phyloP scores from a whole-genome alignment of 2,888 invertebrate species.

The Julus scanicus region DNA sequence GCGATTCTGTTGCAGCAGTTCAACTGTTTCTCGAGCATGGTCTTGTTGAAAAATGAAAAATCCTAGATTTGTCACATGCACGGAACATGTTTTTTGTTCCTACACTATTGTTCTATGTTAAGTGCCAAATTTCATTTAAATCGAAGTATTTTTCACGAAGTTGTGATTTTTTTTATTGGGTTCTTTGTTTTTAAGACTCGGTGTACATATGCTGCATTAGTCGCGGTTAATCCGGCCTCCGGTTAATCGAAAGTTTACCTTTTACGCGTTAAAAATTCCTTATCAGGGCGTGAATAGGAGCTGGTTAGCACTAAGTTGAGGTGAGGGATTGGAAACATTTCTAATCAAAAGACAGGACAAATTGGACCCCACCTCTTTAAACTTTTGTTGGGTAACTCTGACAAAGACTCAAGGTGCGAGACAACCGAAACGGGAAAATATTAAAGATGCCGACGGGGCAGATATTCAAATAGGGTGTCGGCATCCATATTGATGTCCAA shows the following conservation, averaged over 20 bases:
- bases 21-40: no score
- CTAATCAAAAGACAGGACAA: not conserved
- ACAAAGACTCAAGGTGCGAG: conserved; percentile 24
- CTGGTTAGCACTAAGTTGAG: conserved; percentile 3
- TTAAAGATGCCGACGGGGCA: not conserved
- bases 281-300: conserved; percentile 4
- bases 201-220: no score
- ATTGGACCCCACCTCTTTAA: conserved; percentile 44
- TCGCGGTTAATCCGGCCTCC: no score
- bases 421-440: not conserved
- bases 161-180: no score
- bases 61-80: no score
- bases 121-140: no score
- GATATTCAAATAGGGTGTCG: conserved; percentile 41
- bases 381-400: conserved; percentile 34
- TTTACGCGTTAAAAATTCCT: not conserved
- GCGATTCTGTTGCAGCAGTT: no score
- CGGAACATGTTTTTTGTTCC: no score
- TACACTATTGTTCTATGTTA: no score
- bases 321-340: conserved; percentile 17
- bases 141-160: no score
- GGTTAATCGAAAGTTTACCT: not conserved
- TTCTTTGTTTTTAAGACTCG: no score
- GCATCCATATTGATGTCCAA: conserved; percentile 39
- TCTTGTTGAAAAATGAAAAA: no score